phyloP scores from a whole-genome alignment of 1,140 invertebrate species.

The Capitella teleta region DNA sequence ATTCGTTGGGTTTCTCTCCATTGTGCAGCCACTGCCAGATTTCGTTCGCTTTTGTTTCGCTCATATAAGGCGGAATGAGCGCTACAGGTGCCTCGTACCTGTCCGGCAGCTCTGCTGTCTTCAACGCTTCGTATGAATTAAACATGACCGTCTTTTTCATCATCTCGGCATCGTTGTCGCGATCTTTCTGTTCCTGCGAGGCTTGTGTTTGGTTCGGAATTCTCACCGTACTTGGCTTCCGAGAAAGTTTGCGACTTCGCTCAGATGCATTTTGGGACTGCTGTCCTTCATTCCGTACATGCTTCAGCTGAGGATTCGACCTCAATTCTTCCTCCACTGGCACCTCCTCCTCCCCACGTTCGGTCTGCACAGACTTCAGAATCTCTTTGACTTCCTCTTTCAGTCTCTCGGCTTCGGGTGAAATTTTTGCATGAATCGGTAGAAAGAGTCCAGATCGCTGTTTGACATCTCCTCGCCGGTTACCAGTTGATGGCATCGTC shows the following conservation, averaged over 20 bases:
- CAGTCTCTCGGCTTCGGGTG: conserved; percentile 23
- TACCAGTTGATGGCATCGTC: conserved; percentile 22
- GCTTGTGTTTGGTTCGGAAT: background rate
- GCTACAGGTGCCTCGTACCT: conserved; percentile 20
- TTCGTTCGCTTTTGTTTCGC: conserved; percentile 18
- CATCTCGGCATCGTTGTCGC: conserved; percentile 1
- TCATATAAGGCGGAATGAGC: conserved; percentile 19
- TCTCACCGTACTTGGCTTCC: conserved; percentile 12
- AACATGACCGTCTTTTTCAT: conserved; percentile 16
- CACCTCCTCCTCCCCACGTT: conserved; percentile 13
- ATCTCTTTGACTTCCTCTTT: conserved; percentile 27
- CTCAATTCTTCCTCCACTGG: background rate
- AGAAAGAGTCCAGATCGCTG: conserved; percentile 22
- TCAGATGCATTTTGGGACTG: background rate
- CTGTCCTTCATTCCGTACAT: background rate
- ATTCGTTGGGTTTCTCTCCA: conserved; percentile 23
- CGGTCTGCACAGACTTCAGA: conserved; percentile 19
- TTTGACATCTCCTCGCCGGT: conserved; percentile 15
- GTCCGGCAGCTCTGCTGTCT: conserved; percentile 17
- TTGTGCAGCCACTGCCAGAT: conserved; percentile 35
- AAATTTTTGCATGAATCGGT: conserved; percentile 21
- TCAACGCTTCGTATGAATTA: conserved; percentile 21
- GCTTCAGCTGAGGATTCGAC: background rate
- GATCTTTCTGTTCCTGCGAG: background rate
- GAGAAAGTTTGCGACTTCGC: background rate